These are phyloP conservation scores for Caenorhabditis virilis DNA, from an alignment of 2,888 invertebrate genomes.

Conservation along the genomic window DNA sequence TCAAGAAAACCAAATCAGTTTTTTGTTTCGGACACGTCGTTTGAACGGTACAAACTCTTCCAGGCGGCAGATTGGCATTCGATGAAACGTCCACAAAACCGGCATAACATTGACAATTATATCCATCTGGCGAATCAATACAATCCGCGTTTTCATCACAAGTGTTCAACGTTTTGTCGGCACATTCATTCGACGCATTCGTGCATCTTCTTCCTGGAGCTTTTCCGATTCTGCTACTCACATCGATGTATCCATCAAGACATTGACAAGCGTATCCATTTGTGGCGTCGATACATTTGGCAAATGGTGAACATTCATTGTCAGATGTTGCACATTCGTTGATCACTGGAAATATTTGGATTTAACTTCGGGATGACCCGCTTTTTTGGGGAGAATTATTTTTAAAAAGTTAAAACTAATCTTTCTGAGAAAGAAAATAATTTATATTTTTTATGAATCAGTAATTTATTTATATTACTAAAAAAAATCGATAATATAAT, in stretches of 20 bases:
- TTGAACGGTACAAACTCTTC: slow-evolving; percentile 66
- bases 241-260: slow-evolving; percentile 64
- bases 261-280: slow-evolving; percentile 65
- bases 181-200: slow-evolving; percentile 57
- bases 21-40: slow-evolving; percentile 63
- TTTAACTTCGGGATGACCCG: no score
- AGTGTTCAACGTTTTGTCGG: slow-evolving; percentile 50
- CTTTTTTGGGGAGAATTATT: no score
- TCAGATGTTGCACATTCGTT: slow-evolving; percentile 68
- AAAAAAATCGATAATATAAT: no score
- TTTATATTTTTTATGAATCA: no score
- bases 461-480: no score
- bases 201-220: slow-evolving; percentile 65
- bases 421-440: no score
- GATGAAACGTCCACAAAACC: slow-evolving; percentile 67
- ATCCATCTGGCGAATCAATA: slow-evolving; percentile 53
- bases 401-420: slow-evolving; percentile 4
- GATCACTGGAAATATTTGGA: slow-evolving; percentile 55
- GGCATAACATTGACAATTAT: slow-evolving; percentile 60
- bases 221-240: slow-evolving; percentile 60
- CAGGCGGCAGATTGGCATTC: slow-evolving; percentile 63
- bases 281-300: slow-evolving; percentile 66
- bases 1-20: slow-evolving; percentile 66
- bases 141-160: slow-evolving; percentile 62
- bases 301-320: slow-evolving; percentile 65